Evolutionary conservation across 2,113 vertebrate species (phyloP), one percentile per base, ranked within the genome.

Genomic region (Bubalus kerabau): DNA sequence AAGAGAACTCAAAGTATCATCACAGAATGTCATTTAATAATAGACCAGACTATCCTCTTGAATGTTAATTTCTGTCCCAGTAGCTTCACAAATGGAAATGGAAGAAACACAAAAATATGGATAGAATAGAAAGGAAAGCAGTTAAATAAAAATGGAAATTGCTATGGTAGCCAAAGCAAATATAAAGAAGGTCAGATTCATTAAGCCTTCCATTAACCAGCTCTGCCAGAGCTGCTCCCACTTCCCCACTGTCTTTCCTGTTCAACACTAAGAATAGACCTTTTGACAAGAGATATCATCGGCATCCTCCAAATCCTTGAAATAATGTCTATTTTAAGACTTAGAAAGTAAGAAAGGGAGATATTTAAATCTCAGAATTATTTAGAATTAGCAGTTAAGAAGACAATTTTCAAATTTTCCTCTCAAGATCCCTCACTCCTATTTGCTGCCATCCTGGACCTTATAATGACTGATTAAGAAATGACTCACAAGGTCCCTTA

Each of bases 321-420:
- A 76, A 32, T 92, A 82, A 85, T 90, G 28, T 89, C 96, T 89
- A 95, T 84, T 90, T 91, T 81, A 92, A 96, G n/a, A 43, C 40
- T 86, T 52, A 87, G 28, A 67, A 86, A 92, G 11, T 81, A 93
- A 95, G 52, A 85, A 46, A 87, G 36, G 94, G 60, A 96, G 23
- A 88, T 32, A 84, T 82, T 95, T 82, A 94, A 98, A 86, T 74
- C n/a, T n/a, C 50, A 71, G 88, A 54, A 19, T 97, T 92, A 95
- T 93, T 96, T 92, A 96, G 59, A 97, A 90, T 90, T 64, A 64
- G n/a, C 59, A 81, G 9, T 86, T 93, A 19, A 91, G 85, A 90
- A 60, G 40, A 82, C 81, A 28, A 76, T 85, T 91, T 96, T 95
- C 76, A 89, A 64, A 81, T 50, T 92, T 96, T 81, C 9, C 59